Percentiles rank a stretch among this genome's conserved stretches.
Evolutionary conservation across 2,888 invertebrate genomes (phyloP).

Genomic region (Drosophila neotestacea): DNA sequence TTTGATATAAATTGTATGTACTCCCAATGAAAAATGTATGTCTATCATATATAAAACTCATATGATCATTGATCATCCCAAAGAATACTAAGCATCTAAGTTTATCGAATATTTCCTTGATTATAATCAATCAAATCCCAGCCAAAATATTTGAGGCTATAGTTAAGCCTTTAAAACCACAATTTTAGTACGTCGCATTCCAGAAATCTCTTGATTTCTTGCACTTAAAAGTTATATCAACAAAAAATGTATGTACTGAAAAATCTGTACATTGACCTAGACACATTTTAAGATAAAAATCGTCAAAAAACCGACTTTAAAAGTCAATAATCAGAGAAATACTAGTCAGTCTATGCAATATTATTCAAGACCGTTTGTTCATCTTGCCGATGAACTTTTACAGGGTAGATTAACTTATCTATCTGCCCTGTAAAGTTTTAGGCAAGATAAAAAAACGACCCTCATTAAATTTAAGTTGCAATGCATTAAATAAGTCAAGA

Average conservation of each 20-base stretch:
- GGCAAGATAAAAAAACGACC: not conserved
- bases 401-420: no score
- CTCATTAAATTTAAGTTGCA: not conserved
- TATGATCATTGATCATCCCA: not conserved
- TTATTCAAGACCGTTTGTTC: not conserved
- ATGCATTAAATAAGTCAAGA: not conserved
- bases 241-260: not conserved
- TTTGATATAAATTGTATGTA: not conserved
- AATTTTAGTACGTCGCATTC: not conserved
- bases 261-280: conserved; percentile 4
- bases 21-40: not conserved
- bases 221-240: not conserved
- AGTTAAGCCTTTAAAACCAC: not conserved
- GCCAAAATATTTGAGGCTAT: conserved; percentile 5
- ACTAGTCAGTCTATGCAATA: not conserved
- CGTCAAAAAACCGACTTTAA: not conserved
- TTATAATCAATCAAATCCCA: conserved; percentile 1
- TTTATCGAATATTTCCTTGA: conserved; percentile 7
- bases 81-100: not conserved
- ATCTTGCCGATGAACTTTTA: no score
- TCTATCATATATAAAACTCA: not conserved
- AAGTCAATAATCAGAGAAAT: not conserved
- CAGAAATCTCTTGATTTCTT: conserved; percentile 6
- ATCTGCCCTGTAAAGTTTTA: no score
- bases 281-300: not conserved